These are phyloP conservation scores for Adelosebastes latens DNA, from an alignment of 2,797 vertebrate species.

Conservation along the genomic window DNA sequence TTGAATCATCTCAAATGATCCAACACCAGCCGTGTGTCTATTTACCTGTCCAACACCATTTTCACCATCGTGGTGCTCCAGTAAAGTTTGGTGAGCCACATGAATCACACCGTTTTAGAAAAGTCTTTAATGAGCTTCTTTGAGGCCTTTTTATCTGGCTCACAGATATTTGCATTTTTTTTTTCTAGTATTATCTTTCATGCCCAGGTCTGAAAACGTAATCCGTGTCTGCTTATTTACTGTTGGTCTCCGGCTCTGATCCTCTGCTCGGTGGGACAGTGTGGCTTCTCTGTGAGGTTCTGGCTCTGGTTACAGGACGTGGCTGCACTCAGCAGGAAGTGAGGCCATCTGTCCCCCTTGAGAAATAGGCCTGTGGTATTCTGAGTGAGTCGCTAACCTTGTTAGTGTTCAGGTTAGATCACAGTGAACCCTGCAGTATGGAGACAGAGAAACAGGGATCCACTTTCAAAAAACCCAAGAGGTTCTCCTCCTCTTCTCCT, in stretches of 20 bases:
- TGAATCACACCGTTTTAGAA: background rate
- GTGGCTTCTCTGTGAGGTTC: background rate
- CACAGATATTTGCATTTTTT: background rate
- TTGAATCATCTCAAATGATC: background rate
- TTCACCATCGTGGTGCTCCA: background rate
- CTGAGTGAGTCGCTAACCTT: background rate
- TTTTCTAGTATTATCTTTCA: background rate
- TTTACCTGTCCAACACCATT: background rate
- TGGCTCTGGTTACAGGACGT: slow-evolving; percentile 33
- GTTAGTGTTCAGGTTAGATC: background rate
- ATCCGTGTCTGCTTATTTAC: background rate
- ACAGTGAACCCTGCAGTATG: background rate
- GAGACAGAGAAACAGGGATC: background rate
- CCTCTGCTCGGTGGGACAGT: background rate
- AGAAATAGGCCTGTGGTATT: background rate
- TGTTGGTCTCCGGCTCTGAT: background rate
- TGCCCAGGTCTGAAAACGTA: background rate
- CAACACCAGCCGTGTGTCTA: background rate
- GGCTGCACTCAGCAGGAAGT: slow-evolving; percentile 26
- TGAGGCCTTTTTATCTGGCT: background rate
- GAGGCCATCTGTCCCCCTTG: slow-evolving; percentile 13
- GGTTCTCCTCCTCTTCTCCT: background rate
- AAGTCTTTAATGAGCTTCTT: background rate
- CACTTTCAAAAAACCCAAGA: background rate
- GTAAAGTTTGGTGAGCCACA: background rate